Evolutionary conservation across 53 echinoderm and acorn worm genomes (phyloP).

Genomic region (Apostichopus leukothele): DNA sequence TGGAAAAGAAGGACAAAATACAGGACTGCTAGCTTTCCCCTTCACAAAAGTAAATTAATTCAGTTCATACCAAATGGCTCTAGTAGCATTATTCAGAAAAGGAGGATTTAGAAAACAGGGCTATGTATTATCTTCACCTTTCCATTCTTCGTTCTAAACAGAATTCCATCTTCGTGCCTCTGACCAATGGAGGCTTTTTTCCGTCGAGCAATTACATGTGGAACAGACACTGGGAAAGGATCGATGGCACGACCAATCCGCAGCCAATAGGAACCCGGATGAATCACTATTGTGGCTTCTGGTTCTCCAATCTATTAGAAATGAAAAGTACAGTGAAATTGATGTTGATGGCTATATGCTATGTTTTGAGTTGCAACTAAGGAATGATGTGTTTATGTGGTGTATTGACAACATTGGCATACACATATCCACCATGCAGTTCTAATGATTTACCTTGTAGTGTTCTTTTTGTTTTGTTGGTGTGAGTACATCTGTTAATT

Average conservation of each 20-base stretch:
- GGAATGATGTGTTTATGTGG: no score
- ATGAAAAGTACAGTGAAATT: background rate
- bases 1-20: no score
- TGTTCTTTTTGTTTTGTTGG: no score
- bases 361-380: background rate
- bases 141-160: slow-evolving; percentile 57
- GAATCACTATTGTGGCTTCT: slow-evolving; percentile 84
- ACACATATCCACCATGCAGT: no score
- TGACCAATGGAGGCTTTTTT: slow-evolving; percentile 45
- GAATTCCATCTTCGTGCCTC: slow-evolving; percentile 78
- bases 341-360: background rate
- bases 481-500: no score
- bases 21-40: no score
- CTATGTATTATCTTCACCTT: background rate
- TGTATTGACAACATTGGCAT: no score
- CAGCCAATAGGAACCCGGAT: slow-evolving; percentile 95
- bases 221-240: slow-evolving; percentile 78
- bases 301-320: slow-evolving; percentile 51
- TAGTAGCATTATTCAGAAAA: no score
- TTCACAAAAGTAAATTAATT: no score
- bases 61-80: no score
- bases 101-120: no score
- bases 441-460: no score
- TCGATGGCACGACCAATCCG: slow-evolving; percentile 90
- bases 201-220: slow-evolving; percentile 84